These are phyloP conservation scores for Eulemur albifrons DNA, from an alignment of 2,797 vertebrate genomes.

Conservation along the genomic window DNA sequence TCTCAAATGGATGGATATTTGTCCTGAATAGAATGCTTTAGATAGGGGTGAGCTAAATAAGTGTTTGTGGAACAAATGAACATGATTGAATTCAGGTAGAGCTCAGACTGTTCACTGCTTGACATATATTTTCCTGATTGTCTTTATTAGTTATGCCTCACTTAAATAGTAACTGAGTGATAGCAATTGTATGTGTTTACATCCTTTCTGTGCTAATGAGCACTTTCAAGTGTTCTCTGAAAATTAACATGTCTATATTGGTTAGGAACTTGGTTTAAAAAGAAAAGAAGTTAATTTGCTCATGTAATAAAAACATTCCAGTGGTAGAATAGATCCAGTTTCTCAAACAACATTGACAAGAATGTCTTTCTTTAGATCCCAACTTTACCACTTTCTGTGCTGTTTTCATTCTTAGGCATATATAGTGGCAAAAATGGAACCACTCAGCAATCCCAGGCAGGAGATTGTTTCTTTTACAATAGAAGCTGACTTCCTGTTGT, in stretches of 20 bases:
- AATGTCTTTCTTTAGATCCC: background rate
- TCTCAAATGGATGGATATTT: background rate
- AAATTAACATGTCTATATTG: background rate
- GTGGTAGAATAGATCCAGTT: background rate
- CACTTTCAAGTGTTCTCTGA: background rate
- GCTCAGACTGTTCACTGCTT: background rate
- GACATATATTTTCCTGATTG: background rate
- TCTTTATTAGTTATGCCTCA: background rate
- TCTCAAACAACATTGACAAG: background rate
- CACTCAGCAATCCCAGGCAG: background rate
- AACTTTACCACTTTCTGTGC: background rate
- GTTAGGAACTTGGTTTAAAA: slow-evolving; percentile 37
- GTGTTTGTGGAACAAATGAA: background rate
- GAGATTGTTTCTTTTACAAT: background rate
- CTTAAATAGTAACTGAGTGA: slow-evolving; percentile 27
- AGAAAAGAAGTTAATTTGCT: background rate
- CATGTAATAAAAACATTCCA: background rate
- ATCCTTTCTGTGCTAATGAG: background rate
- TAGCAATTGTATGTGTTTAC: background rate
- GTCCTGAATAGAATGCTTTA: background rate
- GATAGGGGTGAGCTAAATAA: background rate
- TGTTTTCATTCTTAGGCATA: background rate
- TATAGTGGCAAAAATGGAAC: background rate
- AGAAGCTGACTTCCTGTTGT: background rate
- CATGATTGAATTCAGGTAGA: slow-evolving; percentile 23